Evolutionary conservation across 1,140 invertebrate species (phyloP), one percentile per base, ranked within the genome.

Genomic region (Lepidurus packardi): DNA sequence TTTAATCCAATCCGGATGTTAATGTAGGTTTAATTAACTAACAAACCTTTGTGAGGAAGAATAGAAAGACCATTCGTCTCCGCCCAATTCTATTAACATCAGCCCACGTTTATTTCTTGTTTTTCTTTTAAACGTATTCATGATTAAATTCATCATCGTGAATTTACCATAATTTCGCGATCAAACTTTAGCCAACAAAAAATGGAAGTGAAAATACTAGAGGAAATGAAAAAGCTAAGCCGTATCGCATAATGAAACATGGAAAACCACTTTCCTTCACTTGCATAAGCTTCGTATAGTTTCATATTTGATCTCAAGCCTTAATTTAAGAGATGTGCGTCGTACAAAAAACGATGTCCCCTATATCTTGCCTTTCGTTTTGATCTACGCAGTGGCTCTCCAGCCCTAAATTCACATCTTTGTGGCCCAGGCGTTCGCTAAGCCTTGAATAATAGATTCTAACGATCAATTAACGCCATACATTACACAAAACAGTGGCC

Each of bases 401-500:
- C 16, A 16, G 53, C 16, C 53, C 6, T 65, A 65, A 9, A 65
- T 4, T 9, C 53, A 16, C 7, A 65, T 65, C 21, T 65, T n/a
- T 11, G 5, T 16, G 7, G 21, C 16, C 21, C 9, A 65, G 13
- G 21, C 16, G 53, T 16, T 21, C 6, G 9, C 13, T 65, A 13
- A n/a, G 53, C 21, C 53, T 65, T 65, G 53, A 65, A 65, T 47
- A 47, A 47, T 21, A 16, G 13, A 65, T n/a, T n/a, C 6, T 13
- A 65, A 16, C 13, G 53, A 65, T n/a, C 45, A n/a, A 65, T 7
- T 65, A 65, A 65, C 21, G 13, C 8, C 53, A 65, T 7, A 16
- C 16, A 21, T 65, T 65, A 65, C 53, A 65, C 53, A 65, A 65
- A 65, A 65, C 53, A 65, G 53, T 65, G 21, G 53, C 21, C 21